Evolutionary conservation across 2,797 vertebrate species (phyloP).

Genomic region (Microtus californicus): DNA sequence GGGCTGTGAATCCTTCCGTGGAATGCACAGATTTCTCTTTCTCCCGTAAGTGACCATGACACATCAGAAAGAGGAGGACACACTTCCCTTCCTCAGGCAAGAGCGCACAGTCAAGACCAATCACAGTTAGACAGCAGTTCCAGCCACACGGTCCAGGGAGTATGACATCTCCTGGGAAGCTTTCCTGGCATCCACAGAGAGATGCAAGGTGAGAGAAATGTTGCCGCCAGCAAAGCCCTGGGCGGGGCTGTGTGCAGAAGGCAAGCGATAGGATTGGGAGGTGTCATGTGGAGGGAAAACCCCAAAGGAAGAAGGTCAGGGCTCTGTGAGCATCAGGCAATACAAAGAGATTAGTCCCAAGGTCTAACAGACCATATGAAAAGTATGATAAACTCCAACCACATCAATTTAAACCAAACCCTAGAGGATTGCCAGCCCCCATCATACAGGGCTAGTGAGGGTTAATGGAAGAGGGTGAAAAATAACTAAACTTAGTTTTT

Average conservation of each 20-base stretch:
- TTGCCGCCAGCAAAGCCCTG: neutral
- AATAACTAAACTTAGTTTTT: neutral
- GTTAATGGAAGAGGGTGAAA: neutral
- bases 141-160: neutral
- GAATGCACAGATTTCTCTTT: slow-evolving; percentile 29
- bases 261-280: neutral
- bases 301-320: neutral
- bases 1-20: slow-evolving; percentile 12
- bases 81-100: neutral
- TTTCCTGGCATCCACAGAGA: slow-evolving; percentile 21
- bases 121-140: neutral
- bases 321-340: neutral
- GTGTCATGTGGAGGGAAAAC: neutral
- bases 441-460: neutral
- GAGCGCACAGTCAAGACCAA: neutral
- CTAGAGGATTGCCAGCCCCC: neutral
- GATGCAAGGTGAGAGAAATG: neutral
- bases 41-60: slow-evolving; percentile 32
- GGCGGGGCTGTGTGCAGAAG: neutral
- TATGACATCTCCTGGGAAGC: neutral
- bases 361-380: neutral
- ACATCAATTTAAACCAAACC: neutral
- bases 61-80: neutral
- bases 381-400: neutral
- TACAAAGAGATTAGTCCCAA: neutral